phyloP scores from a whole-genome alignment of 2,888 invertebrate species.

The Rhagophthalmus giganteus region DNA sequence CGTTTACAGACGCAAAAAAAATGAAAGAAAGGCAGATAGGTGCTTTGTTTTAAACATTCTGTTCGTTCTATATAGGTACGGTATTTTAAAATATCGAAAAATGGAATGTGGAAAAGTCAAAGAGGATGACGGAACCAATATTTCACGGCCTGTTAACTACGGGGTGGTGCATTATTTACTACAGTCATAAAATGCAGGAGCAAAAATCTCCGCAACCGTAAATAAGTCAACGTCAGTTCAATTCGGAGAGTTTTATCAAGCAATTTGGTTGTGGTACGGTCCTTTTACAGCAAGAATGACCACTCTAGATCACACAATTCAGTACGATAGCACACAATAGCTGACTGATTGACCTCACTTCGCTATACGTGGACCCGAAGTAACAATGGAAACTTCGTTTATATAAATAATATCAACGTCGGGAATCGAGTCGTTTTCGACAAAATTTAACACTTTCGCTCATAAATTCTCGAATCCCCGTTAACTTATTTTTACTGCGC shows the following conservation, averaged over 20 bases:
- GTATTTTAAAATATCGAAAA: no score
- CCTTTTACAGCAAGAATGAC: conserved; percentile 30
- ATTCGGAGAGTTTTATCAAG: conserved; percentile 39
- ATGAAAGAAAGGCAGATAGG: no score
- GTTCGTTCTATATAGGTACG: no score
- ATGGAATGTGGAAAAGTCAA: no score
- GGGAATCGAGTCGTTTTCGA: conserved; percentile 24
- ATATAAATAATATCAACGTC: conserved; percentile 29
- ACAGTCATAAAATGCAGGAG: conserved; percentile 22
- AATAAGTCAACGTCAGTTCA: conserved; percentile 41
- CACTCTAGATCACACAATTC: conserved; percentile 31
- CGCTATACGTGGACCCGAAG: conserved; percentile 18
- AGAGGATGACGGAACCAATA: conserved; percentile 2
- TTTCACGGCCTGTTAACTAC: conserved; percentile 9
- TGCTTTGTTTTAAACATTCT: no score
- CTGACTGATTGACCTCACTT: conserved; percentile 30
- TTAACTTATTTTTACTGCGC: conserved; percentile 14
- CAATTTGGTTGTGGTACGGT: conserved; percentile 34
- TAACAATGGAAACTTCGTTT: conserved; percentile 28
- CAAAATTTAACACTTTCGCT: conserved; percentile 20
- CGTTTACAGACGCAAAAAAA: no score
- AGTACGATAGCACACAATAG: conserved; percentile 28
- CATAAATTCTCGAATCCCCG: conserved; percentile 11
- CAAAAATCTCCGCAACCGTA: conserved; percentile 19
- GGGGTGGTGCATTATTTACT: conserved; percentile 15